A percentile compares a stretch with the other conserved stretches of the same genome.
phyloP scores from a whole-genome alignment of 2,113 vertebrate genomes.

The Dasyornis broadbenti region DNA sequence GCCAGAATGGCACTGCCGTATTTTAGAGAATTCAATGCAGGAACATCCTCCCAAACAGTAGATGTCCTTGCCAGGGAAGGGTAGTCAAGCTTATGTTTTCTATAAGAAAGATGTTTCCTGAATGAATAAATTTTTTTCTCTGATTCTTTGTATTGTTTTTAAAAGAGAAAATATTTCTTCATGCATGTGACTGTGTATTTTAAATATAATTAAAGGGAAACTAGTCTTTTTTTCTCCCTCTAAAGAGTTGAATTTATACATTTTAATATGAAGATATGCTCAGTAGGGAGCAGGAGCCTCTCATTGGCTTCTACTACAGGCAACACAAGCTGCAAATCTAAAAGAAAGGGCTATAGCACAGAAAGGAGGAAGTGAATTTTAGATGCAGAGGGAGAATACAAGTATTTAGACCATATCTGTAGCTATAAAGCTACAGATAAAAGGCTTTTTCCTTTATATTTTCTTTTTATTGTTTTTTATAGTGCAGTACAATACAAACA shows the following conservation, averaged over 20 bases:
- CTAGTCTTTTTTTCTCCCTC: slow-evolving; percentile 11
- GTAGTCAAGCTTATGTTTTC: slow-evolving; percentile 50
- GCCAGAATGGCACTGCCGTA: not conserved
- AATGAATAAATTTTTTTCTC: not conserved
- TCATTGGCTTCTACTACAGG: slow-evolving; percentile 70
- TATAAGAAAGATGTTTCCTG: slow-evolving; percentile 33
- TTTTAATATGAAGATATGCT: slow-evolving; percentile 73
- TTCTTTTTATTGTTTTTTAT: slow-evolving; percentile 64
- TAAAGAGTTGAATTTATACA: slow-evolving; percentile 69
- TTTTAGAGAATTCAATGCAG: slow-evolving; percentile 13
- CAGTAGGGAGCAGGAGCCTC: slow-evolving; percentile 66
- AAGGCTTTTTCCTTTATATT: slow-evolving; percentile 58
- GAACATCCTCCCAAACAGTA: slow-evolving; percentile 1
- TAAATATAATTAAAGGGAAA: slow-evolving; percentile 65
- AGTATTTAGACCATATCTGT: slow-evolving; percentile 65
- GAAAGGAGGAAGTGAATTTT: slow-evolving; percentile 33
- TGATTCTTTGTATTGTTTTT: not conserved
- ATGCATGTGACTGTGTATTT: not conserved
- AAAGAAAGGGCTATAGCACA: slow-evolving; percentile 49
- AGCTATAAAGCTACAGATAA: slow-evolving; percentile 60
- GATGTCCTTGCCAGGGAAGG: slow-evolving; percentile 24
- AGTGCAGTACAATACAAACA: slow-evolving; percentile 64
- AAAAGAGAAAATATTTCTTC: not conserved
- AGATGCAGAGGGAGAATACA: slow-evolving; percentile 48
- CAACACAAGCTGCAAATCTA: slow-evolving; percentile 65